Evolutionary conservation across 37 sponge, comb jelly and placozoan species (phyloP).

Genomic region (Beroe ovata): DNA sequence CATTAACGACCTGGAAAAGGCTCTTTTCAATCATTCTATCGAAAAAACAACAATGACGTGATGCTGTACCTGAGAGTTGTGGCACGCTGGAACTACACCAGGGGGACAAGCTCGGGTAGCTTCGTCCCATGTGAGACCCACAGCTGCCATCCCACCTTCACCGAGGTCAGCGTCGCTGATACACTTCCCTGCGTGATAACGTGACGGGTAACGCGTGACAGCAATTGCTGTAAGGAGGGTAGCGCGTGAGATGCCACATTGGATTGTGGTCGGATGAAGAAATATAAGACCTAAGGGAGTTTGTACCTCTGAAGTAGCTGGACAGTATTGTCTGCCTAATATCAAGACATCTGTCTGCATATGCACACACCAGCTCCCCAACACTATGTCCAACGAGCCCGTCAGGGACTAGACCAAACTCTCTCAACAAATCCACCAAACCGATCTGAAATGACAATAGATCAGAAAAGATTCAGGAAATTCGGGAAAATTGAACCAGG

Average conservation of each 20-base stretch:
- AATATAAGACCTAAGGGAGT: neutral
- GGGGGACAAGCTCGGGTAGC: slow-evolving; percentile 29
- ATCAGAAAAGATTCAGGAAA: too few relatives aligned
- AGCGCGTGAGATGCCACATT: too few relatives aligned
- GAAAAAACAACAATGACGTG: neutral
- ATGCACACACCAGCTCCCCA: slow-evolving; percentile 68
- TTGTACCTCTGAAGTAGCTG: slow-evolving; percentile 68
- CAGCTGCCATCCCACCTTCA: slow-evolving; percentile 71
- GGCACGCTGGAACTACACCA: slow-evolving; percentile 61
- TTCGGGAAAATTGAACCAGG: too few relatives aligned
- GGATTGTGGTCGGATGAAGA: too few relatives aligned
- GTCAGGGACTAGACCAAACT: slow-evolving; percentile 67
- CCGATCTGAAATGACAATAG: slow-evolving; percentile 62
- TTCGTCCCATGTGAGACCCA: slow-evolving; percentile 66
- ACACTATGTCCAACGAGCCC: slow-evolving; percentile 72
- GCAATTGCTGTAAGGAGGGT: too few relatives aligned
- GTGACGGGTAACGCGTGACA: too few relatives aligned
- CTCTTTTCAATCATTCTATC: neutral
- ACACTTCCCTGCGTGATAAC: slow-evolving; percentile 64
- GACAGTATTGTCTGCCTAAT: slow-evolving; percentile 67
- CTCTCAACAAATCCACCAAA: slow-evolving; percentile 68
- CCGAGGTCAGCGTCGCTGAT: slow-evolving; percentile 41
- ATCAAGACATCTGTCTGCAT: slow-evolving; percentile 70
- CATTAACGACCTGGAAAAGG: too few relatives aligned
- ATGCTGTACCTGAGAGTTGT: slow-evolving; percentile 14